Evolutionary conservation across 1,140 invertebrate species (phyloP), one percentile per base, ranked within the genome.

Genomic region (Euwallacea similis): DNA sequence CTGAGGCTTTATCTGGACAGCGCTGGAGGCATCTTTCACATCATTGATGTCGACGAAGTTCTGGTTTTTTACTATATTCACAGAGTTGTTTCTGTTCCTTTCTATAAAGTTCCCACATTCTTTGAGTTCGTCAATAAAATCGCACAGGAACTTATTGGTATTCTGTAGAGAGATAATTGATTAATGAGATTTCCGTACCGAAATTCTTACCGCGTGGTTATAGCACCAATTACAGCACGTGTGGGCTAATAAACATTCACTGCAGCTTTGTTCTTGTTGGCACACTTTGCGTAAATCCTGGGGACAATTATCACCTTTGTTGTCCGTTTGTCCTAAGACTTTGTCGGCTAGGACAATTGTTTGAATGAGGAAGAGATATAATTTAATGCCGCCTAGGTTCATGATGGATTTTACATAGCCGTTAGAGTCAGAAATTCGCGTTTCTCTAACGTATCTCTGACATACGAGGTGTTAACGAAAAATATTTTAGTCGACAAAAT

Each of bases 1-100:
- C 66, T 75, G 74, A 6, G 76, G 76, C 42, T 69, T 71, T 2
- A 76, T 66, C 42, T 76, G 76, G 13, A 76, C 58, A 7, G 66
- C 67, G 13, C 16, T 69, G 6, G 15, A 15, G 1, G 47, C 67
- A 70, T 69, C 56, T 9, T 67, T n/a, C 0, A 44, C 42, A 64
- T 41, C 61, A 33, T 53, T 16, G 13, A 73, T 69, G 16, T 13
- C 16, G 7, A 47, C 59, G 44, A 72, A 74, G 7, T 59, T 60
- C 41, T 54, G n/a, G 44, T 72, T 16, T 69, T 68, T 46, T 7
- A 41, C 13, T 15, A 68, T 71, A 9, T 50, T 58, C 7, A 65
- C 21, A 4, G 8, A 7, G 8, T 59, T 63, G 4, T 46, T 15
- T 55, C 46, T 33, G 53, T 74, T 74, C 9, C 6, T 41, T 64